Evolutionary conservation across 2,797 vertebrate genomes (phyloP), one percentile per base, ranked within the genome.

Genomic region (Sparidentex hasta): DNA sequence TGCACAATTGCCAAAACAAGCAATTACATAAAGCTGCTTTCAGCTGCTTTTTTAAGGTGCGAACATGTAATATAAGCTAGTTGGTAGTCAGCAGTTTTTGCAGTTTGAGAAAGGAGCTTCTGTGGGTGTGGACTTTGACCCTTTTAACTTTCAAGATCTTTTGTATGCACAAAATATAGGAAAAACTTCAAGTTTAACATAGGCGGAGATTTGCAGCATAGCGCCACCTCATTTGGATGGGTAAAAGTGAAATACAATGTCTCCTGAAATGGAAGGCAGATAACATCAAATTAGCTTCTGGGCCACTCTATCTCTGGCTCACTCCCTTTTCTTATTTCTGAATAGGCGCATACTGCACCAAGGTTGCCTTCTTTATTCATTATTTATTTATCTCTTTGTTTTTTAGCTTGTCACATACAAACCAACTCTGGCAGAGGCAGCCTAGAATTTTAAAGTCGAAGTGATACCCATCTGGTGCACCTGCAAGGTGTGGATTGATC

Each of bases 381-480:
- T 63, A 27, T 74, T 38, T 46, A 14, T 67, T 72, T 56, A 41
- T 48, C 51, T 14, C 44, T 65, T 67, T 72, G 12, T 47, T 70
- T 80, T 75, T 71, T 71, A 74, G 66, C 51, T 68, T 56, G 64
- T 76, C 61, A 79, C 55, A 73, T 43, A 77, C 58, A 84, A 82
- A 85, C 56, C 52, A 68, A 47, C 64, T 62, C 46, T 69, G 51
- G 71, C 70, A 79, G 67, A 66, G 29, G 81, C 43, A 43, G 66
- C 51, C 52, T 65, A 21, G 47, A 52, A 81, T 86, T 74, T 86
- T 74, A 78, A 82, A 80, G 81, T 69, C 17, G 5, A 72, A 80
- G 74, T 77, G 85, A 87, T 80, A 80, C 76, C 87, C 88, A 90
- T 90, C 87, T 88, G 89, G 79, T 85, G 80, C 66, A 82, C 78